Percentiles rank a stretch among this genome's conserved stretches.
Conservation (phyloP, 2,797 vertebrate species). For the Rhincodon typus region DNA sequence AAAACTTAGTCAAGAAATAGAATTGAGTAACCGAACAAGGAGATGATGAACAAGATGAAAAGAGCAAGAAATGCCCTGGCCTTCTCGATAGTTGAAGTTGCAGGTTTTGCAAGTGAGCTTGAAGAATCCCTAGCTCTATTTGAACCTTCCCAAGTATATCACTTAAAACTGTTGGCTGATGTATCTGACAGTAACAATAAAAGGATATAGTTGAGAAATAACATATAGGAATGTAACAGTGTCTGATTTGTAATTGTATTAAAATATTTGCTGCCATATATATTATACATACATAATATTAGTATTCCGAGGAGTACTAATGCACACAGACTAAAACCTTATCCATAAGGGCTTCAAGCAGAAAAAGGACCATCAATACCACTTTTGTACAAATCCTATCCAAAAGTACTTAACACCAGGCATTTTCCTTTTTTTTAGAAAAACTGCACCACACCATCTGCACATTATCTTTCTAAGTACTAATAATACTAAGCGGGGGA, state of each 20-base stretch:
- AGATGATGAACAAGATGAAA: background rate
- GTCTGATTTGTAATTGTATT: background rate
- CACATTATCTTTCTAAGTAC: background rate
- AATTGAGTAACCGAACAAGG: background rate
- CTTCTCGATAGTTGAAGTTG: background rate
- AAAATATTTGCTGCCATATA: background rate
- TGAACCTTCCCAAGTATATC: background rate
- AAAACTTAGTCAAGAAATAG: background rate
- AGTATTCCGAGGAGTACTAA: background rate
- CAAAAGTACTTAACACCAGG: background rate
- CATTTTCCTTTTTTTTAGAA: background rate
- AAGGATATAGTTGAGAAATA: background rate
- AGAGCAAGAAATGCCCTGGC: background rate
- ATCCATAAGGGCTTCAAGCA: background rate
- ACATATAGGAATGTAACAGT: background rate
- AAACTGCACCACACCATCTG: background rate
- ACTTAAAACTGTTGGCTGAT: background rate
- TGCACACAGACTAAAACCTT: background rate
- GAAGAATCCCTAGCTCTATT: background rate
- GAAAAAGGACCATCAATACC: background rate
- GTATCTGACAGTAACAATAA: background rate
- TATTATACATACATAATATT: background rate
- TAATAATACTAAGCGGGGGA: too few species aligned
- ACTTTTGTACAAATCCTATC: background rate
- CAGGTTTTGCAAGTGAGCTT: background rate